These are phyloP conservation scores for Diogma glabrata DNA, from an alignment of 2,888 invertebrate species.

Conservation along the genomic window DNA sequence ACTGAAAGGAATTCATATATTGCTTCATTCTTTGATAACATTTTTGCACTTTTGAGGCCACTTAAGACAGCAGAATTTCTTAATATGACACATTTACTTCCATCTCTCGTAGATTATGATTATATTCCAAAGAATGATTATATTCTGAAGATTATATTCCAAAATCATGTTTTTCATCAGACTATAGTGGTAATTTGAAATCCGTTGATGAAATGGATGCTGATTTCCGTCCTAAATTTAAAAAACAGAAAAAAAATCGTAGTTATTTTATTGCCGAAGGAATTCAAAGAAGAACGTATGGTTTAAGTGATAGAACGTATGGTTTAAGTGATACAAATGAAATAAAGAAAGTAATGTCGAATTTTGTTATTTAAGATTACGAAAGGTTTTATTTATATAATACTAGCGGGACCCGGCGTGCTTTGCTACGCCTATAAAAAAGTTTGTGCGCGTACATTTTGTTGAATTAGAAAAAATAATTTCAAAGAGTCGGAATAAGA, in stretches of 20 bases:
- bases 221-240: constrained; percentile 17
- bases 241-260: constrained; percentile 13
- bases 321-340: too few species aligned
- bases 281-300: constrained; percentile 14
- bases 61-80: constrained; percentile 48
- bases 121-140: too few species aligned
- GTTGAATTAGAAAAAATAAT: too few species aligned
- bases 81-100: constrained; percentile 40
- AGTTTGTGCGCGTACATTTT: too few species aligned
- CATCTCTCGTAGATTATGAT: constrained; percentile 42
- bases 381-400: too few species aligned
- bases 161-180: constrained; percentile 44
- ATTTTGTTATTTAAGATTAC: too few species aligned
- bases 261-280: constrained; percentile 19
- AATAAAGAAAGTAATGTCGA: too few species aligned
- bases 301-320: too few species aligned
- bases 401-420: too few species aligned
- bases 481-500: too few species aligned
- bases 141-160: constrained; percentile 46
- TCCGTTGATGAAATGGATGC: too few species aligned
- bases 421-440: too few species aligned
- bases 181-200: constrained; percentile 46
- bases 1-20: constrained; percentile 51
- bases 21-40: constrained; percentile 45
- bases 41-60: constrained; percentile 44